Base-by-base conservation (phyloP, 2,888 invertebrate genomes). In the Cremastobaeus sp. region DNA sequence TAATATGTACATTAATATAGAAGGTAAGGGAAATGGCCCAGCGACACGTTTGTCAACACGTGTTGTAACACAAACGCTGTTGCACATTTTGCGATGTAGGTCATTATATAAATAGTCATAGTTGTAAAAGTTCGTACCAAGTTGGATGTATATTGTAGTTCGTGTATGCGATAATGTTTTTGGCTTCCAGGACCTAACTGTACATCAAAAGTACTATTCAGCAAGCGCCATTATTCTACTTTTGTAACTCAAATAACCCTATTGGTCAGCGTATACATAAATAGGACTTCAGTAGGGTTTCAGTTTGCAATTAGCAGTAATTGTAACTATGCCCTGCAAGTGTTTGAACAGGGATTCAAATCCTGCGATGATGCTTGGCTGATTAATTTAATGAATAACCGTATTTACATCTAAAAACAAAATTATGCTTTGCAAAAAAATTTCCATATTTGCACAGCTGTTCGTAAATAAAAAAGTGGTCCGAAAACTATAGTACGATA, bases 261-360 rank as follows among this genome's bases (percentile, higher is more conserved):
- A 65, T 54, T 54, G 54, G 54, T 65, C 35, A 45, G 28, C 41
- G 64, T 52, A 64, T 43, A 64, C 43, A 52, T 17, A 64, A 43
- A 52, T 43, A 64, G 43, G 43, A 28, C 45, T 64, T 43, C 43
- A 43, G 52, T 43, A 64, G 43, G 43, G 35, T 52, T 64, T 43
- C 43, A 43, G 52, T 43, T 64, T 64, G 25, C 35, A 52, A 45
- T 45, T 45, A 45, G 20, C 21, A 35, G 18, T 43, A 52, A 64
- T 64, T 35, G 28, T 62, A 52, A 21, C 25, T 17, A 34, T 21
- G 41, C 25, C 25, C 52, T 21, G 41, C 25, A 34, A 32, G 20
- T 60, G 20, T 48, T 60, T 60, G 21, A 62, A 62, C 50, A 62
- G 39, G 48, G 39, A 60, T 20, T 17, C 21, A 21, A 45, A 57